These are phyloP conservation scores for Python bivittatus DNA, from an alignment of 2,113 vertebrate genomes.

Conservation along the genomic window DNA sequence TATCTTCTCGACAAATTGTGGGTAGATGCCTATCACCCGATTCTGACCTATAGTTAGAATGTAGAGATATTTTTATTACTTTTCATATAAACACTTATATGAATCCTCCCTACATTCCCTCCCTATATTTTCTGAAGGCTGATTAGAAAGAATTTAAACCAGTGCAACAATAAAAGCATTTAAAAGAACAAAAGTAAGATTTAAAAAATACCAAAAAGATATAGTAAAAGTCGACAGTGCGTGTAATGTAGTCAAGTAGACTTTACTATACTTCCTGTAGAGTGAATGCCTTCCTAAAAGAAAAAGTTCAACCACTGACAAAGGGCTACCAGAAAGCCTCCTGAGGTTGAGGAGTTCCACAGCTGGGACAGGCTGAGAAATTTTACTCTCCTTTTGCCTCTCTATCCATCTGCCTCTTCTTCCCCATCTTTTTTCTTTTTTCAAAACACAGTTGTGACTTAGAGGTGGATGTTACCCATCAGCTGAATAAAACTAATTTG, in stretches of 20 bases:
- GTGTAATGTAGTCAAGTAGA: background rate
- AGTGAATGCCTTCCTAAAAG: background rate
- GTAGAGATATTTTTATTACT: background rate
- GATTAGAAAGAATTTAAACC: background rate
- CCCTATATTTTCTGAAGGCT: background rate
- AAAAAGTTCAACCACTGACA: background rate
- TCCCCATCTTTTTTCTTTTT: background rate
- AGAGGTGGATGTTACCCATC: background rate
- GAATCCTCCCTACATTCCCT: background rate
- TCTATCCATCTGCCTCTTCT: background rate
- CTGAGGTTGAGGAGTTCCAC: background rate
- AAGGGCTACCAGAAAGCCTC: background rate
- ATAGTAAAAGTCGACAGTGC: background rate
- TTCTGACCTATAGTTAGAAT: slow-evolving; percentile 79
- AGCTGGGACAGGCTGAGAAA: background rate
- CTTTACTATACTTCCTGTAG: background rate
- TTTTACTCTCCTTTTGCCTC: background rate
- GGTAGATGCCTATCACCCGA: slow-evolving; percentile 83
- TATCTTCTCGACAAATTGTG: slow-evolving; percentile 89
- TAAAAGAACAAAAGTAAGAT: background rate
- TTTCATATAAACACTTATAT: background rate
- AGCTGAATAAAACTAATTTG: background rate
- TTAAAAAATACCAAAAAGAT: background rate
- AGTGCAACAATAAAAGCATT: background rate
- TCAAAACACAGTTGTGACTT: background rate